Percentiles rank a stretch among this genome's conserved stretches.
Evolutionary conservation across 2,797 vertebrate genomes (phyloP).

Genomic region (Hypotaenidia philippensis): DNA sequence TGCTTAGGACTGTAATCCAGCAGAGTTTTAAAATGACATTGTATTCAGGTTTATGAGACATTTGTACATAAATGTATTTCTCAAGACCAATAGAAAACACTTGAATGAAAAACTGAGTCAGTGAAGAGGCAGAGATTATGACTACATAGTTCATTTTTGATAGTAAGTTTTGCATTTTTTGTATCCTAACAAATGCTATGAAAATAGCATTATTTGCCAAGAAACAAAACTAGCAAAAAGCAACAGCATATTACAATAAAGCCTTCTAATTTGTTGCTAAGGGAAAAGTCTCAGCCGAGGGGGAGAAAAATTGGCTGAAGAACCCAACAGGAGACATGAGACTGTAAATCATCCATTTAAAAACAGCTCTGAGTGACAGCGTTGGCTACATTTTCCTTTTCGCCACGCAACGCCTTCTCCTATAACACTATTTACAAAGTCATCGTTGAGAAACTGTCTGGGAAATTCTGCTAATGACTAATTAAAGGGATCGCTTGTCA

Average conservation of each 20-base stretch:
- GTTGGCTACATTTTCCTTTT: background rate
- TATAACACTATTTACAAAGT: background rate
- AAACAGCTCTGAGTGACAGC: background rate
- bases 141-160: background rate
- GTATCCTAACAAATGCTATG: background rate
- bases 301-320: background rate
- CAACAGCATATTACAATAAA: background rate
- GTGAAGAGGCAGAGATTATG: background rate
- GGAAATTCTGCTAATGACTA: constrained; percentile 13
- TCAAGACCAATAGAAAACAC: background rate
- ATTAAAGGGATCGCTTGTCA: constrained; percentile 29
- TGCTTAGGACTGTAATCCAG: background rate
- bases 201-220: background rate
- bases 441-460: background rate
- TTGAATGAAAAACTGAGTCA: background rate
- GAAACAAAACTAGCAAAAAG: background rate
- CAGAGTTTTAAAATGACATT: background rate
- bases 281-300: background rate
- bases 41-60: background rate
- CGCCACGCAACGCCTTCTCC: background rate
- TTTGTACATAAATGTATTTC: accelerated
- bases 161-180: background rate
- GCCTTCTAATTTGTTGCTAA: background rate
- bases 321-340: background rate
- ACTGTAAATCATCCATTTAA: background rate